A percentile compares a stretch with the other conserved stretches of the same genome.
Evolutionary conservation across 2,797 vertebrate genomes (phyloP).

Genomic region (Aphelocoma californica): DNA sequence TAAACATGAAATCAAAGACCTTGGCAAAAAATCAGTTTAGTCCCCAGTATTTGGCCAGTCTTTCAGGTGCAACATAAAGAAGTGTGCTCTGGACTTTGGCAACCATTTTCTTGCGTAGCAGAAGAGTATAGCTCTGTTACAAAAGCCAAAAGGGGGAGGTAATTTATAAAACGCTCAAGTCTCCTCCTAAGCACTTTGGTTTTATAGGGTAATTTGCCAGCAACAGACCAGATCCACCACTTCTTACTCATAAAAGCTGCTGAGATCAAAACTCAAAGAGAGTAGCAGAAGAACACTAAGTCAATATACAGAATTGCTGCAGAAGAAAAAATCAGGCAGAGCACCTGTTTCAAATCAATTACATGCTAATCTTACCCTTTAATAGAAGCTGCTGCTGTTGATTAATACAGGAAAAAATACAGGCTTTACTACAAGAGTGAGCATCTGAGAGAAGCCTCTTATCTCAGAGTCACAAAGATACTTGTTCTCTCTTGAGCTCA

Average conservation of each 20-base stretch:
- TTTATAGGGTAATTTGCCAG: not conserved
- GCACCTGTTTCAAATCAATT: slow-evolving; percentile 22
- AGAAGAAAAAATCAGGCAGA: not conserved
- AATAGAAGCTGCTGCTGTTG: not conserved
- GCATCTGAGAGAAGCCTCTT: not conserved
- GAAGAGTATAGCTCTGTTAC: not conserved
- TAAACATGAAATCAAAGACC: not conserved
- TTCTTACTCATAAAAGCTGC: not conserved
- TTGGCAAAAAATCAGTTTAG: not conserved
- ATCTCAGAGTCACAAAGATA: not conserved
- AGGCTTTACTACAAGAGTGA: not conserved
- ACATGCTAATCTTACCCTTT: not conserved
- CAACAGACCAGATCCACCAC: not conserved
- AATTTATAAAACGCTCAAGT: not conserved
- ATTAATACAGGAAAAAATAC: not conserved
- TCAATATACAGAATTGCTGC: not conserved
- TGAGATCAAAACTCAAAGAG: not conserved
- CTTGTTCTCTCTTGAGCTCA: not conserved
- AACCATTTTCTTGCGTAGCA: not conserved
- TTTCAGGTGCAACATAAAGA: not conserved
- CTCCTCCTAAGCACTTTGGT: not conserved
- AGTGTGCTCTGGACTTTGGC: not conserved
- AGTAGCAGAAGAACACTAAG: not conserved
- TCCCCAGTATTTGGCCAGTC: not conserved
- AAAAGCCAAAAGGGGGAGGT: not conserved